Percentiles rank a stretch among this genome's conserved stretches.
Conservation (phyloP, 2,888 invertebrate genomes). For the Tricholauxania praeusta region DNA sequence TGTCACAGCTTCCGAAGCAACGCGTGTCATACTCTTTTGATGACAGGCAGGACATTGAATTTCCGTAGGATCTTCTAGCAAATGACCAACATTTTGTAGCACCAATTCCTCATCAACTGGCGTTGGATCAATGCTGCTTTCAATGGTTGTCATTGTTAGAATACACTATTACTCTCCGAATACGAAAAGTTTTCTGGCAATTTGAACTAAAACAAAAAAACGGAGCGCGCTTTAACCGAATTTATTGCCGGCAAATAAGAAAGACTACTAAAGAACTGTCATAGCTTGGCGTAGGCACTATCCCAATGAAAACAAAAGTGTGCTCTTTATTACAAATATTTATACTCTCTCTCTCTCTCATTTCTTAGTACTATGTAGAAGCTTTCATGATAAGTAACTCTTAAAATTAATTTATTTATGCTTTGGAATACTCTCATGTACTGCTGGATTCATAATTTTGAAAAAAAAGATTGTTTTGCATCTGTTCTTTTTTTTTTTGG, state of each 20-base stretch:
- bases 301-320: not conserved
- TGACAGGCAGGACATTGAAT: conserved; percentile 60
- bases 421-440: too few species aligned
- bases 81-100: conserved; percentile 57
- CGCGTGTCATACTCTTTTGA: conserved; percentile 48
- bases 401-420: too few species aligned
- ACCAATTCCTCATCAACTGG: conserved; percentile 46
- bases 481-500: too few species aligned
- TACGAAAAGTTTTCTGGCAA: not conserved
- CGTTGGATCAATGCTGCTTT: conserved; percentile 47
- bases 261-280: conserved; percentile 14
- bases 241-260: conserved; percentile 2
- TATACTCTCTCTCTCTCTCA: too few species aligned
- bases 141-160: conserved; percentile 47
- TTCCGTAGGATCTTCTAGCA: conserved; percentile 53
- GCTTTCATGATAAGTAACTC: too few species aligned
- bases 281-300: not conserved
- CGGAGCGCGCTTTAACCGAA: not conserved
- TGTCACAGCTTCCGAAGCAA: conserved; percentile 56
- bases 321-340: not conserved
- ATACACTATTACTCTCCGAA: conserved; percentile 13
- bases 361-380: too few species aligned
- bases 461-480: too few species aligned
- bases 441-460: too few species aligned
- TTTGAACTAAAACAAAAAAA: not conserved